Conservation (phyloP, 2,113 vertebrate genomes). For the Desmodus rotundus region DNA sequence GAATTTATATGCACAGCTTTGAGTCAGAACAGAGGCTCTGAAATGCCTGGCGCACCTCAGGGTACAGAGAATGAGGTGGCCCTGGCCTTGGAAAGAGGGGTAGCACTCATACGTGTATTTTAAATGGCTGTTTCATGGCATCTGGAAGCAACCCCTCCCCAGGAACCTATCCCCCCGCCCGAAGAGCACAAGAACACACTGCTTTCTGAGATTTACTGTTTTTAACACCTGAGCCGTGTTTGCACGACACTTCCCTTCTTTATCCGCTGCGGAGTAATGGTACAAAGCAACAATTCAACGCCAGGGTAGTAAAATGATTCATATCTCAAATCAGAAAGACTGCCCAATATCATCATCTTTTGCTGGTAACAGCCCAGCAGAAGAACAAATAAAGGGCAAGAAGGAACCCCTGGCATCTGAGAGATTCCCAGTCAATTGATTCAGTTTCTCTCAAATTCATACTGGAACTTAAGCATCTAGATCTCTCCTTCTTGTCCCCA, state of each 20-base stretch:
- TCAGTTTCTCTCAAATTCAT: background rate
- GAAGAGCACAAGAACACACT: background rate
- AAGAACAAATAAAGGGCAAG: background rate
- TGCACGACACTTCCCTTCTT: too few species aligned
- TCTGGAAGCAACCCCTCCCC: background rate
- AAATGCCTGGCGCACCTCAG: background rate
- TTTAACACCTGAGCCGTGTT: background rate
- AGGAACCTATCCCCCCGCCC: too few species aligned
- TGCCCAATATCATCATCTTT: background rate
- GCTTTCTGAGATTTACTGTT: background rate
- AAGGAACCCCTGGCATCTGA: background rate
- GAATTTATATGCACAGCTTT: background rate
- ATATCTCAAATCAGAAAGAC: background rate
- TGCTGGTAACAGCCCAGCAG: background rate
- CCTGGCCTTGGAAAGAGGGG: background rate
- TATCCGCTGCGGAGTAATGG: background rate
- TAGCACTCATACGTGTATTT: rapidly evolving
- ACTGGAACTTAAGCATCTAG: background rate
- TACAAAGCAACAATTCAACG: background rate
- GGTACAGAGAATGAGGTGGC: background rate
- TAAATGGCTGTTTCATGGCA: background rate
- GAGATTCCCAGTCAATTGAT: background rate
- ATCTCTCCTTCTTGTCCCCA: background rate
- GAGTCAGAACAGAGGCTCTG: background rate
- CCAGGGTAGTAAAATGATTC: background rate